Evolutionary conservation across 2,797 vertebrate genomes (phyloP), one percentile per base, ranked within the genome.

Genomic region (Acrossocheilus fasciatus): DNA sequence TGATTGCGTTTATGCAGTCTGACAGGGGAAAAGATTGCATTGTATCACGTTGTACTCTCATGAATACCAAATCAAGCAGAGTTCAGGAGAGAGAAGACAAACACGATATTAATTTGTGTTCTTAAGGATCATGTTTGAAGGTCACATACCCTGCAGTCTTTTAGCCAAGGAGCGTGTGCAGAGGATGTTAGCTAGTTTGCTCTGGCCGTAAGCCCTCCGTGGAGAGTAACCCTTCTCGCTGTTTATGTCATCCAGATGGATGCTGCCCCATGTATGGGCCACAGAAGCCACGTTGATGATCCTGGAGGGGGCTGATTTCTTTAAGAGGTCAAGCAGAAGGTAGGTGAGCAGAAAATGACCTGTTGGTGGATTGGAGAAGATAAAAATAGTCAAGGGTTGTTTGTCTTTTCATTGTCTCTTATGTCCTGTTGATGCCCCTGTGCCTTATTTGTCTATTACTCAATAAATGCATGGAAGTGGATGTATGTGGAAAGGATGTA

Each of bases 281-380:
- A 97, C 87, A 0, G 98, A 99, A 10, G 98, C 96, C 88, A 99
- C 95, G 0, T 96, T 95, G 6, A 99, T 87, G 0, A 99, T 92
- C 26, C 98, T 96, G 36, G 97, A 95, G 0, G 97, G 97, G 69
- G 95, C 91, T 0, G 95, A 98, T 47, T 92, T 94, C 89, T 97
- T 97, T 84, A 99, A 94, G 20, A 96, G 92, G 87, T 97, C 97
- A 89, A 98, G 91, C 86, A 99, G 89, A 15, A 99, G 93, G 91
- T 96, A 95, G 0, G 97, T 98, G 91, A 99, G 90, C 82, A 99
- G 95, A 91, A 98, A 97, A 89, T 99, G 98, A 88, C 98, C 98
- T 97, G 70, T 43, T 47, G 34, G 68, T 34, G 23, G 26, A 74
- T n/a, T 82, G 68, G 10, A 78, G 20, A 47, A 57, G 78, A 59